A percentile compares a stretch with the other conserved stretches of the same genome.
These are phyloP conservation scores for Ganaspis brasiliensis DNA, from an alignment of 2,888 invertebrate genomes.

Conservation along the genomic window DNA sequence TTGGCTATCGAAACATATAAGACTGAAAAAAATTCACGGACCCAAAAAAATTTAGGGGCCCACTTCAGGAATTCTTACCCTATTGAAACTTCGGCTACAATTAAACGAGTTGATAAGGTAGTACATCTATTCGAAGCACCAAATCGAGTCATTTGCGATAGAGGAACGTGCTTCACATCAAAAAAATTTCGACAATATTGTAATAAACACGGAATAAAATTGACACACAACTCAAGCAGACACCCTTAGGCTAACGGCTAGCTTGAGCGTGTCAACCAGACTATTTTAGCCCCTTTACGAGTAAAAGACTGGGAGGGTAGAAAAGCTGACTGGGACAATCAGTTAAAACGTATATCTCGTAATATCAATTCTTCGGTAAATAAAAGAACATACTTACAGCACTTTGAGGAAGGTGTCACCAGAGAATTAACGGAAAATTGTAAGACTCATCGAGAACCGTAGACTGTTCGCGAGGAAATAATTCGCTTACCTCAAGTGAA, in stretches of 20 bases:
- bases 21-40: too few relatives aligned
- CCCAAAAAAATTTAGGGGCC: too few relatives aligned
- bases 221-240: slow-evolving; percentile 24
- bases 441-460: slow-evolving; percentile 31
- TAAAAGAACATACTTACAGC: slow-evolving; percentile 47
- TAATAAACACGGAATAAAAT: slow-evolving; percentile 20
- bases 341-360: background rate
- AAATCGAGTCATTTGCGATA: background rate
- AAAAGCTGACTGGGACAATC: background rate
- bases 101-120: background rate
- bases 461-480: slow-evolving; percentile 6
- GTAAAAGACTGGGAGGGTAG: too few relatives aligned
- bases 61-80: too few relatives aligned
- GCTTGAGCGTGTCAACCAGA: background rate
- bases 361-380: background rate
- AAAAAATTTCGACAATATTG: background rate
- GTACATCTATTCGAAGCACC: background rate
- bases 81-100: background rate
- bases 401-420: slow-evolving; percentile 20
- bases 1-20: too few relatives aligned
- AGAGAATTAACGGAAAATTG: slow-evolving; percentile 19
- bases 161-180: slow-evolving; percentile 32
- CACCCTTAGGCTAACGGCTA: slow-evolving; percentile 6
- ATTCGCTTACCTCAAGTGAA: too few relatives aligned
- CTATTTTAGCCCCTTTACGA: background rate